Conservation (phyloP, 2,888 invertebrate genomes). For the Dichetophora obliterata region DNA sequence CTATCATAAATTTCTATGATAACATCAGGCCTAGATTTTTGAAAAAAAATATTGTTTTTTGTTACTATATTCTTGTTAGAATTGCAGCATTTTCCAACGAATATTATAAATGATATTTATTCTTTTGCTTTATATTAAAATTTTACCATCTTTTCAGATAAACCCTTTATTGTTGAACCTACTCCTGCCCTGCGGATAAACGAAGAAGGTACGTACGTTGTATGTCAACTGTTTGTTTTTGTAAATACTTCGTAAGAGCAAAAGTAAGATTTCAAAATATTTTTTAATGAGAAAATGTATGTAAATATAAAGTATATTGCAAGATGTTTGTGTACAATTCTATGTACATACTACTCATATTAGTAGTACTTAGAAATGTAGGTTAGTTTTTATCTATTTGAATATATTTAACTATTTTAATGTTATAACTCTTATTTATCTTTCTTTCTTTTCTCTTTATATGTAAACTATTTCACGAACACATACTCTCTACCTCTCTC, state of each 20-base stretch:
- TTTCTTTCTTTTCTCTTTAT: conserved; percentile 57
- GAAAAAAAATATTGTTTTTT: too few species aligned
- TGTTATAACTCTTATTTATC: conserved; percentile 32
- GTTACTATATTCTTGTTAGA: too few species aligned
- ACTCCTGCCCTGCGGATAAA: conserved; percentile 60
- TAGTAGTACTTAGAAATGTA: too few species aligned
- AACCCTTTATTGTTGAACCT: conserved; percentile 58
- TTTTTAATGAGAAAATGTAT: conserved; percentile 37
- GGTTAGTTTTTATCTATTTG: background rate
- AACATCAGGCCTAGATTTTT: too few species aligned
- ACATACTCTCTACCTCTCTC: conserved; percentile 44
- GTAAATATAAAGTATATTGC: background rate
- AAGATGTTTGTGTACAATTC: background rate
- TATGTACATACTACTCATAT: background rate
- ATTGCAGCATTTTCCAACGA: too few species aligned
- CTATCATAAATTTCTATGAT: too few species aligned
- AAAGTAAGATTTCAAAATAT: background rate
- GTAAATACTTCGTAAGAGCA: conserved; percentile 33
- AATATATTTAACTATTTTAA: background rate
- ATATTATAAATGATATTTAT: too few species aligned
- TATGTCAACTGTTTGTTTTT: conserved; percentile 18
- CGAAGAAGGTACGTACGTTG: conserved; percentile 59
- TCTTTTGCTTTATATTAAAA: background rate
- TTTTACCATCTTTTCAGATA: conserved; percentile 55
- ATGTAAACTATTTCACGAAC: conserved; percentile 58